These are phyloP conservation scores for Cephus rjabovi DNA, from an alignment of 2,888 invertebrate species.

Conservation along the genomic window DNA sequence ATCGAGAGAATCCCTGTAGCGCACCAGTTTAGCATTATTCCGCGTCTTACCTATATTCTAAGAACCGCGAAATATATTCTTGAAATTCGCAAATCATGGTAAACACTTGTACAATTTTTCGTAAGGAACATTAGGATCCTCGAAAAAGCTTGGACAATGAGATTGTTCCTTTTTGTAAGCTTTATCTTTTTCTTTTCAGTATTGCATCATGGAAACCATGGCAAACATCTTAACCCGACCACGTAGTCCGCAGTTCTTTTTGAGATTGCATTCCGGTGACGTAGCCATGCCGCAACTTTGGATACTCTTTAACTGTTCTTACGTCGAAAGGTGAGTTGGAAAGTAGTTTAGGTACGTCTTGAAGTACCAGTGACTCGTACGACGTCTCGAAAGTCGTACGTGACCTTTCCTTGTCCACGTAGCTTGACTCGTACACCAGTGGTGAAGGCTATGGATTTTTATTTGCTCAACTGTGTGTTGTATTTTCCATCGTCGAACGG, in stretches of 20 bases:
- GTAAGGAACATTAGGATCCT: not conserved
- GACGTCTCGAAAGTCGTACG: constrained; percentile 1
- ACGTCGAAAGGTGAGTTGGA: constrained; percentile 2
- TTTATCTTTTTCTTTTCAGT: not conserved
- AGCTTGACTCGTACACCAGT: not conserved
- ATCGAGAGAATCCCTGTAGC: not conserved
- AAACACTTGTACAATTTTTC: not conserved
- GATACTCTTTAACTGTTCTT: constrained; percentile 6
- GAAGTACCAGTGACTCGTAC: not conserved
- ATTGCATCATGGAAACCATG: not conserved
- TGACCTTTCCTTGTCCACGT: not conserved
- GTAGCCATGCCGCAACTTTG: not conserved
- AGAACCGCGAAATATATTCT: not conserved
- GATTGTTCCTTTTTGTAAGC: not conserved
- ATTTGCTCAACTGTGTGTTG: constrained; percentile 1
- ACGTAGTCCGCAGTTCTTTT: not conserved
- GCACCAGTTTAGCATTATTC: not conserved
- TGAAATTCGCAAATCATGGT: not conserved
- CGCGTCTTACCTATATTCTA: not conserved
- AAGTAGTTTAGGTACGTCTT: constrained; percentile 1
- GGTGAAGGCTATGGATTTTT: constrained; percentile 3
- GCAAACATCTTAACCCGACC: not conserved
- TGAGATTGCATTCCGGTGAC: not conserved
- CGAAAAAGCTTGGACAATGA: not conserved
- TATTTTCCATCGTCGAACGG: constrained; percentile 1